These are phyloP conservation scores for Nothura maculosa DNA, from an alignment of 2,797 vertebrate genomes.

Conservation along the genomic window DNA sequence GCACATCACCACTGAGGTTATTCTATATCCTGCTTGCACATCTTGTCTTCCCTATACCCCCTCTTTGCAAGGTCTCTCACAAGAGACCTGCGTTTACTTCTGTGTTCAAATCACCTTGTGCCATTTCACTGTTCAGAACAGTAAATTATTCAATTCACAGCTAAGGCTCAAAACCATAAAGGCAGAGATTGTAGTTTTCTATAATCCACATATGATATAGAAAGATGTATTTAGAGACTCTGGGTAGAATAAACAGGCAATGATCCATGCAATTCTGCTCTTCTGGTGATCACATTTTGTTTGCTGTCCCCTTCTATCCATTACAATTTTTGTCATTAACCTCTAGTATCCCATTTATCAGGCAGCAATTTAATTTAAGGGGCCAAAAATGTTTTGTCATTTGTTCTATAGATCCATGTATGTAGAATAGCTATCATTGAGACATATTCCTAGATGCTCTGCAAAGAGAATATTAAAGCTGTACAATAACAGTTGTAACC, in stretches of 20 bases:
- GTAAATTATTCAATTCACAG: constrained; percentile 24
- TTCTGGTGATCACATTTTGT: background rate
- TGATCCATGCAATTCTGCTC: background rate
- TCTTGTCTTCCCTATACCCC: background rate
- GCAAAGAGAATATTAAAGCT: background rate
- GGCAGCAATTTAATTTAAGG: background rate
- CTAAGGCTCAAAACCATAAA: background rate
- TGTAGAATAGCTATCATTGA: background rate
- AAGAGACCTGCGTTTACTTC: background rate
- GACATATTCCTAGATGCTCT: background rate
- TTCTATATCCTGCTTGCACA: background rate
- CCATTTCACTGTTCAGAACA: background rate
- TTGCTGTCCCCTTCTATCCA: rapidly evolving
- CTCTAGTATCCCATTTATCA: background rate
- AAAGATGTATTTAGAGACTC: background rate
- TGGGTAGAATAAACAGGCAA: background rate
- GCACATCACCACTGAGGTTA: background rate
- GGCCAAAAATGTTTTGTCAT: background rate
- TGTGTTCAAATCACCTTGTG: background rate
- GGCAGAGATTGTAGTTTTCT: background rate
- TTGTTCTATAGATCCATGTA: background rate
- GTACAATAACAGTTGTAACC: background rate
- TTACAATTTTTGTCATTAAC: background rate
- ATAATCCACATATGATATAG: background rate
- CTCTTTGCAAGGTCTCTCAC: background rate